Conservation (phyloP, 2,888 invertebrate genomes). For the Nipponacmea schrenckii region DNA sequence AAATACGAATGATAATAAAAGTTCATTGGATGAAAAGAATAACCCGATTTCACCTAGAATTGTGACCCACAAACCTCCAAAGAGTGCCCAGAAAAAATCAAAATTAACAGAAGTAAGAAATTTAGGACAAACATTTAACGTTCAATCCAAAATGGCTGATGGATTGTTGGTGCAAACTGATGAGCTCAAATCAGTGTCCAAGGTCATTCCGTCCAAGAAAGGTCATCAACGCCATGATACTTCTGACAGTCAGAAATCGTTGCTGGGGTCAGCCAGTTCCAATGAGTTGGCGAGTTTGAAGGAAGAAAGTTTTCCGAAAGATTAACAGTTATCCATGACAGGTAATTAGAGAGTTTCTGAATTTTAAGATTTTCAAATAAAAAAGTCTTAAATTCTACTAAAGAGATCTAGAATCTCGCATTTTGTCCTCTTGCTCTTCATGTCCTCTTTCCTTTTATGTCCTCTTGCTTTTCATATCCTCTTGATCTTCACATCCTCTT, state of each 20-base stretch:
- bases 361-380: no score
- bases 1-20: neutral
- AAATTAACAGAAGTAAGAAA: neutral
- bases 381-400: no score
- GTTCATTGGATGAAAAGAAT: neutral
- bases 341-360: no score
- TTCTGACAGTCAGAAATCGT: conserved; percentile 26
- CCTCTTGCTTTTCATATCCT: no score
- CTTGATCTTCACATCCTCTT: no score
- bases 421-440: no score
- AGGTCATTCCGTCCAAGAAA: neutral
- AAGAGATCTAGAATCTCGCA: no score
- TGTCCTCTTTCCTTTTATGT: no score
- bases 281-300: conserved; percentile 25
- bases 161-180: neutral
- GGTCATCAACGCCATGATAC: conserved; percentile 27
- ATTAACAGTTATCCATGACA: no score
- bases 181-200: neutral
- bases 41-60: neutral
- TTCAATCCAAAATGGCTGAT: neutral
- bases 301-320: conserved; percentile 4
- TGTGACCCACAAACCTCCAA: neutral
- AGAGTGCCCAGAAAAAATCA: neutral
- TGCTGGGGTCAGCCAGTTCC: conserved; percentile 29
- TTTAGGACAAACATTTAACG: neutral